Conservation (phyloP, 2,888 invertebrate genomes). For the Philereme transversata region DNA sequence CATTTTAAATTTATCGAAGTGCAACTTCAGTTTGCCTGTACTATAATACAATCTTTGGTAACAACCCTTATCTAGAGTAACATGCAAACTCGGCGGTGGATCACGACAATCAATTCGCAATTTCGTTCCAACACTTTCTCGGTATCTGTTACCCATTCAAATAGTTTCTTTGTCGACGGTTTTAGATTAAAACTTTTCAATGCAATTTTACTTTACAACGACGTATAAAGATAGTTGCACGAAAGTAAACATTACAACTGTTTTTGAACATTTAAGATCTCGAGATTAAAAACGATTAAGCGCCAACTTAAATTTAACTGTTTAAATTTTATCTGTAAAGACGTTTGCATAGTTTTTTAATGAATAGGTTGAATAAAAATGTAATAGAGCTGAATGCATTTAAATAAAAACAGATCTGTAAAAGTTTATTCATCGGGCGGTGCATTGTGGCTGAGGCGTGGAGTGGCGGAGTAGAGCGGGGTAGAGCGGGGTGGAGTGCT, state of each 20-base stretch:
- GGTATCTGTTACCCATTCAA: slow-evolving; percentile 28
- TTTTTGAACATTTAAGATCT: slow-evolving; percentile 27
- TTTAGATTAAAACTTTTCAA: slow-evolving; percentile 32
- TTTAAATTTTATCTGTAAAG: slow-evolving; percentile 43
- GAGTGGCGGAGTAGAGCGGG: slow-evolving; percentile 17
- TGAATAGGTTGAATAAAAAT: slow-evolving; percentile 38
- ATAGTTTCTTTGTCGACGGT: slow-evolving; percentile 30
- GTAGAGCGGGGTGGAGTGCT: no score
- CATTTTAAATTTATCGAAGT: slow-evolving; percentile 1
- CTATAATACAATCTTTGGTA: slow-evolving; percentile 9
- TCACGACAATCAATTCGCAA: slow-evolving; percentile 67
- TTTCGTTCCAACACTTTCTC: slow-evolving; percentile 50
- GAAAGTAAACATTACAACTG: slow-evolving; percentile 21
- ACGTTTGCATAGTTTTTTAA: slow-evolving; percentile 42
- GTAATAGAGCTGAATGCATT: slow-evolving; percentile 36
- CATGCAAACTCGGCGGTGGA: slow-evolving; percentile 68
- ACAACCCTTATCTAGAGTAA: slow-evolving; percentile 67
- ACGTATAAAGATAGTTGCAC: slow-evolving; percentile 17
- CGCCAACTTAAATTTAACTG: slow-evolving; percentile 26
- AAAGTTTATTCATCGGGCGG: slow-evolving; percentile 41
- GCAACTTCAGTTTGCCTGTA: slow-evolving; percentile 7
- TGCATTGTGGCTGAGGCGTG: slow-evolving; percentile 38
- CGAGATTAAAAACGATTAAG: slow-evolving; percentile 26
- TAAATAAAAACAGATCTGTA: slow-evolving; percentile 35
- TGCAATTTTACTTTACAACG: slow-evolving; percentile 19